Evolutionary conservation across 2,888 invertebrate genomes (phyloP).

Genomic region (Melanostoma mellinum): DNA sequence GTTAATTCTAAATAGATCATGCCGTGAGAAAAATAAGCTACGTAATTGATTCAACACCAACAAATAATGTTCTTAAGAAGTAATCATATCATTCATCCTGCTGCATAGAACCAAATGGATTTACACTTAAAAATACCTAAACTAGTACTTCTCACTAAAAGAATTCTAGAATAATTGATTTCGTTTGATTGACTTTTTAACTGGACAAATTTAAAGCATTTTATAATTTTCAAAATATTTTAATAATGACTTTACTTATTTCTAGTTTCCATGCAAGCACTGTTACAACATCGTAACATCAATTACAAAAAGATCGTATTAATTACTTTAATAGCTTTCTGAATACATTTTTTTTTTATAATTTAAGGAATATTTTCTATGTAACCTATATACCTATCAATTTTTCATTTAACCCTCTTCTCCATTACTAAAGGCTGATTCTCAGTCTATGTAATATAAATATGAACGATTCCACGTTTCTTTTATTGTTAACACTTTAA

Average conservation of each 20-base stretch:
- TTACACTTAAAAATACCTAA: no score
- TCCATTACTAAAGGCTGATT: constrained; percentile 69
- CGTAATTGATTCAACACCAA: no score
- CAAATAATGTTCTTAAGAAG: no score
- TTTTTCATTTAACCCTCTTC: constrained; percentile 36
- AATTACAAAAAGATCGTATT: constrained; percentile 40
- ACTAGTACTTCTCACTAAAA: no score
- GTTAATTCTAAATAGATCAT: no score
- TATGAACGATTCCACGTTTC: constrained; percentile 39
- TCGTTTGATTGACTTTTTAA: not conserved
- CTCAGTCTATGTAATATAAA: constrained; percentile 68
- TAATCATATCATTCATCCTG: no score
- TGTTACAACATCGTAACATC: constrained; percentile 47
- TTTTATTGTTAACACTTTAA: constrained; percentile 59
- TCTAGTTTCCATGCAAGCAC: constrained; percentile 19
- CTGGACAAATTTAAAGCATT: constrained; percentile 44
- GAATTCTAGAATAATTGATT: not conserved
- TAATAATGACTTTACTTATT: not conserved
- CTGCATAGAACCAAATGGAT: no score
- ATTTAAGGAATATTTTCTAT: constrained; percentile 36
- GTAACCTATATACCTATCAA: constrained; percentile 2
- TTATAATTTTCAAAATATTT: constrained; percentile 14
- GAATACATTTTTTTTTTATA: constrained; percentile 21
- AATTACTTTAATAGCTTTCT: constrained; percentile 7
- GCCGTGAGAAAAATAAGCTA: no score